Evolutionary conservation across 2,888 invertebrate genomes (phyloP).

Genomic region (Drosophila bunnanda): DNA sequence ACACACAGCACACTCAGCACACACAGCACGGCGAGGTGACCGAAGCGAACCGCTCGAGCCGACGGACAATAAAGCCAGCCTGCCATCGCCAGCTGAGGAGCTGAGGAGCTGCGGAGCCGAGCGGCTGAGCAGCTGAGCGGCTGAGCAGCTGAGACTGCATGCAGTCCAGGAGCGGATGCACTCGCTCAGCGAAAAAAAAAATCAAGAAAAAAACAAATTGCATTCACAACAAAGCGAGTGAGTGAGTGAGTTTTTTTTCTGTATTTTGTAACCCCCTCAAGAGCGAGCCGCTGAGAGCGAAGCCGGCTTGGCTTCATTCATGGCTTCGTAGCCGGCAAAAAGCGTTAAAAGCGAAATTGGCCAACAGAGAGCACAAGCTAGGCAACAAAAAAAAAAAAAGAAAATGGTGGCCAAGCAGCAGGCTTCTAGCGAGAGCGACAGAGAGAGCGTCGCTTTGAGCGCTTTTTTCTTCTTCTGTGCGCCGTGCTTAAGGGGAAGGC

Average conservation of each 20-base stretch:
- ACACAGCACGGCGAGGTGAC: conserved; percentile 48
- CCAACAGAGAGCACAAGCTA: conserved; percentile 43
- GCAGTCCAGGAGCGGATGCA: conserved; percentile 59
- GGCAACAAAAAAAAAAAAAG: conserved; percentile 50
- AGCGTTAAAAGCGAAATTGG: conserved; percentile 80
- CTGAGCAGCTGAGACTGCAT: conserved; percentile 44
- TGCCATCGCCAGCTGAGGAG: conserved; percentile 70
- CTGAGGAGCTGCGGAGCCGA: conserved; percentile 56
- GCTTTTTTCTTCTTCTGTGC: neutral
- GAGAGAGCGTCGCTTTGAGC: conserved; percentile 22
- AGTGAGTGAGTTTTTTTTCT: conserved; percentile 27
- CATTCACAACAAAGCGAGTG: conserved; percentile 39
- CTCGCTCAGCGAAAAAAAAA: conserved; percentile 26
- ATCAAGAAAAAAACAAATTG: conserved; percentile 36
- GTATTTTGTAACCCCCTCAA: too few species aligned
- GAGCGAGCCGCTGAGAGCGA: conserved; percentile 38
- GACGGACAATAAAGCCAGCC: conserved; percentile 79
- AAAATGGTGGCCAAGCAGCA: conserved; percentile 69
- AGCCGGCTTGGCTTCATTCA: conserved; percentile 78
- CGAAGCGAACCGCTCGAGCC: conserved; percentile 80
- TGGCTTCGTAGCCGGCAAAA: conserved; percentile 72
- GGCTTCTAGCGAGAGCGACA: conserved; percentile 46
- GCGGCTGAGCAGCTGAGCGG: conserved; percentile 64
- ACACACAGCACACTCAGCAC: conserved; percentile 41
- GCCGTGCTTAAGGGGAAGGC: conserved; percentile 47